These are phyloP conservation scores for Eucriotettix oculatus DNA, from an alignment of 2,888 invertebrate genomes.

Conservation along the genomic window DNA sequence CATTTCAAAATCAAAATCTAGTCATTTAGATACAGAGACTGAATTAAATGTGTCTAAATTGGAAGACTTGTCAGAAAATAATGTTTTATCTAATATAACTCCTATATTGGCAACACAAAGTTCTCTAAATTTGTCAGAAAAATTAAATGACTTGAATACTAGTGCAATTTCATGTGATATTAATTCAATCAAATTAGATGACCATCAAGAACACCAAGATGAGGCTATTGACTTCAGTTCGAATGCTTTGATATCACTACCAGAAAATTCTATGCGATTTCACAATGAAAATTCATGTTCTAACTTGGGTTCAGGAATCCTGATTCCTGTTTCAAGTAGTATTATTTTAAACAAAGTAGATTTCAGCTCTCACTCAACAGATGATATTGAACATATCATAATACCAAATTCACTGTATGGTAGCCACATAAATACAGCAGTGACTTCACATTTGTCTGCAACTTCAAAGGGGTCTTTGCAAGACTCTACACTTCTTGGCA, in stretches of 20 bases:
- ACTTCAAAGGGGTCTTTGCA: neutral
- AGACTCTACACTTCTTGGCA: neutral
- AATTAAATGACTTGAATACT: too few relatives aligned
- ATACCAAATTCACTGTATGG: constrained; percentile 4
- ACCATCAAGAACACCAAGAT: neutral
- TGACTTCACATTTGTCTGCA: neutral
- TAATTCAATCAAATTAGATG: neutral
- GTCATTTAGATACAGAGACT: neutral
- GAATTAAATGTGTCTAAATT: neutral
- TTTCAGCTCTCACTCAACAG: neutral
- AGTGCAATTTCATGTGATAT: too few relatives aligned
- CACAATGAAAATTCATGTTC: neutral
- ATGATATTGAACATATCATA: constrained; percentile 5
- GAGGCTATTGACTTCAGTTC: neutral
- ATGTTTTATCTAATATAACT: too few relatives aligned
- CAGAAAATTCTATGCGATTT: neutral
- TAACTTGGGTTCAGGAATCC: neutral
- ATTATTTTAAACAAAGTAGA: neutral
- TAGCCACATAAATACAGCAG: constrained; percentile 1
- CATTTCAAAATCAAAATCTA: constrained; percentile 3
- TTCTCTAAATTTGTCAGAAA: too few relatives aligned
- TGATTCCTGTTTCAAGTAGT: neutral
- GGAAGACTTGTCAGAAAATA: too few relatives aligned
- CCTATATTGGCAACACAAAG: too few relatives aligned
- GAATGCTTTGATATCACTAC: neutral